Conservation (phyloP, 2,113 vertebrate genomes). For the Crotophaga sulcirostris region DNA sequence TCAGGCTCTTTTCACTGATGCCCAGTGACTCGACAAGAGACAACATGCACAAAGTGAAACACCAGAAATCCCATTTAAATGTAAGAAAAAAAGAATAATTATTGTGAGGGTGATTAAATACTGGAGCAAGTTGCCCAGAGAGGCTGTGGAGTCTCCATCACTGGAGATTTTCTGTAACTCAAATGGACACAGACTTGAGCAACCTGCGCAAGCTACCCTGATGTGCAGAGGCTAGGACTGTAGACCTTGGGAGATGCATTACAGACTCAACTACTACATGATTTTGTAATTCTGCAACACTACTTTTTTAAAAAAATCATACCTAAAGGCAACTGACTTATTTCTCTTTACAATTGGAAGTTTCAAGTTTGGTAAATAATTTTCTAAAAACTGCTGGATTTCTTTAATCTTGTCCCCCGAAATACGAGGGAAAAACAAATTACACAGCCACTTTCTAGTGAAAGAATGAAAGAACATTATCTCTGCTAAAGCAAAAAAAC, state of each 20-base stretch:
- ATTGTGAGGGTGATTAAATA: not conserved
- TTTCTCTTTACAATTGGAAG: not conserved
- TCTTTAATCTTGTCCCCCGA: not conserved
- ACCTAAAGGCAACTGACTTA: not conserved
- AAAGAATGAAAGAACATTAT: not conserved
- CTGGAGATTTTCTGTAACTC: not conserved
- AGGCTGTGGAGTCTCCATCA: no score
- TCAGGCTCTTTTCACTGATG: not conserved
- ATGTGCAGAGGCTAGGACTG: not conserved
- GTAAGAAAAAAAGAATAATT: no score
- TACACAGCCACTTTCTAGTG: not conserved
- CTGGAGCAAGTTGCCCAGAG: no score
- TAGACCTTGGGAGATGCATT: not conserved
- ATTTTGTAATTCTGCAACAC: not conserved
- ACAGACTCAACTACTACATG: not conserved
- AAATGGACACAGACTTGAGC: not conserved
- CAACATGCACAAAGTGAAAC: not conserved
- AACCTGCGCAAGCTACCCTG: not conserved
- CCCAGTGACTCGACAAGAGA: not conserved
- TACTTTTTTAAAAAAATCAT: not conserved
- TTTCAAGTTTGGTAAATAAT: not conserved
- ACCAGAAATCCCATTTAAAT: not conserved
- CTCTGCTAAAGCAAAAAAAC: not conserved
- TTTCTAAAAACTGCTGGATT: not conserved
- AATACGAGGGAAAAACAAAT: not conserved